Conservation (phyloP, 35 echinoderm and acorn worm genomes). For the Amphiura filiformis region DNA sequence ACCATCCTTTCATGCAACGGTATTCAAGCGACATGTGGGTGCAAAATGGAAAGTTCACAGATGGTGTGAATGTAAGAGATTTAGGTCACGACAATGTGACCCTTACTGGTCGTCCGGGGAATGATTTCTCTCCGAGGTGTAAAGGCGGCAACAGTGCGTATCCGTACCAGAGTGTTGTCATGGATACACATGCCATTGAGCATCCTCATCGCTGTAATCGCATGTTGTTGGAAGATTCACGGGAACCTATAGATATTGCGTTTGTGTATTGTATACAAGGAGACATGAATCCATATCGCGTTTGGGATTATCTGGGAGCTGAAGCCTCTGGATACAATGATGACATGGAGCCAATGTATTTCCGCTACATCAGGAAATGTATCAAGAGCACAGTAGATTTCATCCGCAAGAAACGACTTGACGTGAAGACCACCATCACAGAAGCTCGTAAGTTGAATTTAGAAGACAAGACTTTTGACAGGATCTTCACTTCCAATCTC, state of each 20-base stretch:
- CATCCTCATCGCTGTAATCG: neutral
- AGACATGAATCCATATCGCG: neutral
- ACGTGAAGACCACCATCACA: neutral
- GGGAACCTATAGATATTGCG: neutral
- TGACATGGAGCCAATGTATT: neutral
- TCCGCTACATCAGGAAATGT: neutral
- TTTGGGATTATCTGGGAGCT: conserved; percentile 17
- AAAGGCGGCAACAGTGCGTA: neutral
- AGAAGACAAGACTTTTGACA: neutral
- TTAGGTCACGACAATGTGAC: neutral
- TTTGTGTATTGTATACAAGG: conserved; percentile 21
- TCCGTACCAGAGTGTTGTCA: neutral
- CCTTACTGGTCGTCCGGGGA: neutral
- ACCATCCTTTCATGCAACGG: neutral
- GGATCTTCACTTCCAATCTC: conserved; percentile 28
- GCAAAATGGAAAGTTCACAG: neutral
- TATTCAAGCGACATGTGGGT: neutral
- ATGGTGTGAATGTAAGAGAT: neutral
- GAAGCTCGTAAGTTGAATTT: neutral
- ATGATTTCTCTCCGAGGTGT: neutral
- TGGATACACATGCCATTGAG: neutral
- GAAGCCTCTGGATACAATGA: neutral
- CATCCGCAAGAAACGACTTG: neutral
- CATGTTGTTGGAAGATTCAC: neutral
- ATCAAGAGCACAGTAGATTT: neutral